These are phyloP conservation scores for Alentia gelatinosa DNA, from an alignment of 2,888 invertebrate genomes.

Conservation along the genomic window DNA sequence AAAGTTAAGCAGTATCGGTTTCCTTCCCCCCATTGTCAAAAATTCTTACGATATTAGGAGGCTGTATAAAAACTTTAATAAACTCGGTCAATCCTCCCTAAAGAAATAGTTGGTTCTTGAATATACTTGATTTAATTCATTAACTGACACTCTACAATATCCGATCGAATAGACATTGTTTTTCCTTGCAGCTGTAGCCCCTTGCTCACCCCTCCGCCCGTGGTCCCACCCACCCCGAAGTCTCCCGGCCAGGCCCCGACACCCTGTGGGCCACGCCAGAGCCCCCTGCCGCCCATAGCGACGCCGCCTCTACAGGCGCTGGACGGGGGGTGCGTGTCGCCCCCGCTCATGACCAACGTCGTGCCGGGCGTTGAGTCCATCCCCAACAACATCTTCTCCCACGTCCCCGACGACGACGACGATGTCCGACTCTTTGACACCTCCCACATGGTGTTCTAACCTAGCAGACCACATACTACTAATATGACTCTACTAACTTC, in stretches of 20 bases:
- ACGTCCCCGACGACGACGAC: neutral
- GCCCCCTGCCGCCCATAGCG: neutral
- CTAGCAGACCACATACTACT: neutral
- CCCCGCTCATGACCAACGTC: neutral
- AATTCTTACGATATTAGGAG: no score
- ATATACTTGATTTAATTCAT: no score
- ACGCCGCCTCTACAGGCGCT: neutral
- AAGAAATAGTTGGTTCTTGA: no score
- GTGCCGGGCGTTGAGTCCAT: neutral
- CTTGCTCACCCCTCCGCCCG: neutral
- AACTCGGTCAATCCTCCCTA: no score
- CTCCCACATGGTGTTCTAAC: neutral
- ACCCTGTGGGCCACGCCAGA: neutral
- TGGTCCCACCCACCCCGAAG: neutral
- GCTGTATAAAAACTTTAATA: no score
- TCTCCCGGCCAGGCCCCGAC: neutral
- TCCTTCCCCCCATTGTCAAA: no score
- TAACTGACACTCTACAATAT: no score
- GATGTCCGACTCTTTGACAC: constrained; percentile 41
- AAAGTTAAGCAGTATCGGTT: no score
- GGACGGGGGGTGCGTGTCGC: neutral
- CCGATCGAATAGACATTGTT: no score
- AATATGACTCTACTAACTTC: neutral
- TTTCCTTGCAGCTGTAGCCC: neutral
- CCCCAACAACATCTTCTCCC: neutral